phyloP scores from a whole-genome alignment of 2,113 vertebrate genomes.

The Lepidothrix coronata region DNA sequence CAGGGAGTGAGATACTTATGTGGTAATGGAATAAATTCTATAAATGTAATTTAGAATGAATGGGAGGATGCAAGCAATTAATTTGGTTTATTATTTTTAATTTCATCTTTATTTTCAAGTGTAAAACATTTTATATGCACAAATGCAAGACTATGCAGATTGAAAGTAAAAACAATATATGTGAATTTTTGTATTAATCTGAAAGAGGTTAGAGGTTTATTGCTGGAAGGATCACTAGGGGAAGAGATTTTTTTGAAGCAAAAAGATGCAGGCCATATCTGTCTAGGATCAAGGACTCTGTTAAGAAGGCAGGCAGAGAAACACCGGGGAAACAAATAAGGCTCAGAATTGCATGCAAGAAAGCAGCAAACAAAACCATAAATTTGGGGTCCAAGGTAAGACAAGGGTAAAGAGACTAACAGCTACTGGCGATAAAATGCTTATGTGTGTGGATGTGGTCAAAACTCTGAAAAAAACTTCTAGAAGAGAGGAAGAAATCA shows the following conservation, averaged over 20 bases:
- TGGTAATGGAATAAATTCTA: background rate
- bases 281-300: background rate
- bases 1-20: background rate
- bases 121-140: background rate
- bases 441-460: background rate
- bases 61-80: background rate
- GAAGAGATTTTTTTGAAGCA: background rate
- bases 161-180: background rate
- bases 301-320: background rate
- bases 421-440: background rate
- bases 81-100: conserved; percentile 9
- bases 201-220: background rate
- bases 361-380: background rate
- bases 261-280: background rate
- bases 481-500: background rate
- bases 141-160: background rate
- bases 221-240: background rate
- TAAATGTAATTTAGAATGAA: background rate
- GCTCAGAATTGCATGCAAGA: background rate
- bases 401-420: background rate
- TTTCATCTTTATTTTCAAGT: background rate
- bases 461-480: background rate
- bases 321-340: background rate
- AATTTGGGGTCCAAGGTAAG: background rate
- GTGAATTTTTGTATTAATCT: background rate